Conservation (phyloP, 2,113 vertebrate species). For the Cavia porcellus region DNA sequence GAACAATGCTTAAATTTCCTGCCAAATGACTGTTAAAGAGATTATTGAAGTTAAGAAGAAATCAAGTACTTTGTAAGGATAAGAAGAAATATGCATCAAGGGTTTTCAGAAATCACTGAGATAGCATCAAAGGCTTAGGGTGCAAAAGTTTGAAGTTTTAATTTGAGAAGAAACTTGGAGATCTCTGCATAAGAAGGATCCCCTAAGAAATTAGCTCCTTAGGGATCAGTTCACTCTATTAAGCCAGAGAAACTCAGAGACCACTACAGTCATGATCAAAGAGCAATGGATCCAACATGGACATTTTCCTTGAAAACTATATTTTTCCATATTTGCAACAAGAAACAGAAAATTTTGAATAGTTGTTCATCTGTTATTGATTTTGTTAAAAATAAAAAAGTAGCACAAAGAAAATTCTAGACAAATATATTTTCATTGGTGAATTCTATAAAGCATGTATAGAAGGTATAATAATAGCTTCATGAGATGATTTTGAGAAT, state of each 20-base stretch:
- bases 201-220: neutral
- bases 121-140: neutral
- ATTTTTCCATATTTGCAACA: neutral
- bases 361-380: neutral
- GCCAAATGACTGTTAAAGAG: neutral
- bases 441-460: neutral
- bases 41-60: neutral
- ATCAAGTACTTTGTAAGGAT: neutral
- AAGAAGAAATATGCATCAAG: neutral
- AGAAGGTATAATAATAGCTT: neutral
- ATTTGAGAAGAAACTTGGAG: neutral
- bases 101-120: neutral
- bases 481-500: neutral
- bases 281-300: neutral
- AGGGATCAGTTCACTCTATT: neutral
- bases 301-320: slow-evolving; percentile 22
- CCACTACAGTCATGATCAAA: neutral
- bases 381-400: neutral
- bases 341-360: neutral
- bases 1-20: neutral
- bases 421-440: neutral
- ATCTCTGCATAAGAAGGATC: neutral
- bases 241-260: neutral
- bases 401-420: neutral
- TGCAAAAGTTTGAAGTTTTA: neutral